Percentiles rank a stretch among this genome's conserved stretches.
phyloP scores from a whole-genome alignment of 2,888 invertebrate species.

The Leptura quadrifasciata region DNA sequence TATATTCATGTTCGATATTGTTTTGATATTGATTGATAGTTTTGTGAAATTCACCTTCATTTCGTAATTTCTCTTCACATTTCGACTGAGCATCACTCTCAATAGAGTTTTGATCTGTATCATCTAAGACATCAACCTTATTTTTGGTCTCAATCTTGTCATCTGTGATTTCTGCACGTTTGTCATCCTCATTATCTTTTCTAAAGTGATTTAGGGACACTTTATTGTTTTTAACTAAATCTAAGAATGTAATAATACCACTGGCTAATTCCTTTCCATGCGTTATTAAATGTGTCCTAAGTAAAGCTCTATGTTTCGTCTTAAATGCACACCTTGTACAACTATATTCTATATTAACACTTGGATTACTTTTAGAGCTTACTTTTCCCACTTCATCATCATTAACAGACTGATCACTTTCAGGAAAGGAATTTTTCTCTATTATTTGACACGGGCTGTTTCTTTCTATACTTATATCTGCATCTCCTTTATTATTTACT shows the following conservation, averaged over 20 bases:
- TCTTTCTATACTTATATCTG: background rate
- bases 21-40: too few species aligned
- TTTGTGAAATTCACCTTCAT: background rate
- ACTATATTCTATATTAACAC: constrained; percentile 3
- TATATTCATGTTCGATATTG: background rate
- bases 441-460: background rate
- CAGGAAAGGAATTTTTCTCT: background rate
- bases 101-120: background rate
- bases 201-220: background rate
- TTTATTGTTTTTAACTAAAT: background rate
- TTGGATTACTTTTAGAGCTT: background rate
- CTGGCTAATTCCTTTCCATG: background rate
- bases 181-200: background rate
- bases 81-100: background rate
- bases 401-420: background rate
- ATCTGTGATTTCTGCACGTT: background rate
- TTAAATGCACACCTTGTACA: background rate
- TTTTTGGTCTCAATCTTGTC: background rate
- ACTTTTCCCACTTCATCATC: background rate
- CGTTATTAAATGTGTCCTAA: background rate
- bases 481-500: background rate
- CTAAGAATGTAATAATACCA: background rate
- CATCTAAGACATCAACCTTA: background rate
- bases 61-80: background rate
- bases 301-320: background rate